Evolutionary conservation across 2,113 vertebrate species (phyloP), one percentile per base, ranked within the genome.

Genomic region (Prionailurus bengalensis): DNA sequence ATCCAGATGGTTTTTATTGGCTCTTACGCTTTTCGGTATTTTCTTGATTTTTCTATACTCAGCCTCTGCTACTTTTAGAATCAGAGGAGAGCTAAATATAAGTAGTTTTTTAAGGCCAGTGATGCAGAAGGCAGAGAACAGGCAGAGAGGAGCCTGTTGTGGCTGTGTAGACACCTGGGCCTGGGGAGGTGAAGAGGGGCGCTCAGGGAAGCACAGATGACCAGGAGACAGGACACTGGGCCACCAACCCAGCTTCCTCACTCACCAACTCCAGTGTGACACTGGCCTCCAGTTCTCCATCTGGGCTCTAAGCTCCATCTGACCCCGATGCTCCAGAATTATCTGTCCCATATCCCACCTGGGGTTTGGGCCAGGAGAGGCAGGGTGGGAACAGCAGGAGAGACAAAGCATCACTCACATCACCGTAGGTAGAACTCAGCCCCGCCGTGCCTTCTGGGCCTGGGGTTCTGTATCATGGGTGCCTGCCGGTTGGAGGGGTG

Each of bases 41-140:
- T 58, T 58, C 48, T 78, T 68, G 6, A 74, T 36, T 88, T 78
- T 76, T 66, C 68, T 93, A 27, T 31, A 17, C 36, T 68, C 66
- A 31, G 66, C 68, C 31, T 76, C 16, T 66, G 45, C 55, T 88
- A 66, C 86, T 85, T 92, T 76, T 83, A 83, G 91, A 68, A 68
- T 61, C 76, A 76, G 84, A 74, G 88, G 45, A 89, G 13, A 58
- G 23, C 15, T 66, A 89, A 74, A 63, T 48, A 45, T 70, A 85
- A 42, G 45, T 48, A 3, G 5, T 8, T 39, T 70, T 87, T 92
- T n/a, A 74, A 55, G 89, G 7, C 73, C 89, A 53, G 19, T 73
- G 84, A 51, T 27, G 31, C 91, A 71, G 82, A 87, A 71, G 36
- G 84, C 78, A 58, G 68, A 89, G 66, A 65, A 73, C 4, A 82